Conservation (phyloP, 2,113 vertebrate species). For the Rhinopomastus cyanomelas region DNA sequence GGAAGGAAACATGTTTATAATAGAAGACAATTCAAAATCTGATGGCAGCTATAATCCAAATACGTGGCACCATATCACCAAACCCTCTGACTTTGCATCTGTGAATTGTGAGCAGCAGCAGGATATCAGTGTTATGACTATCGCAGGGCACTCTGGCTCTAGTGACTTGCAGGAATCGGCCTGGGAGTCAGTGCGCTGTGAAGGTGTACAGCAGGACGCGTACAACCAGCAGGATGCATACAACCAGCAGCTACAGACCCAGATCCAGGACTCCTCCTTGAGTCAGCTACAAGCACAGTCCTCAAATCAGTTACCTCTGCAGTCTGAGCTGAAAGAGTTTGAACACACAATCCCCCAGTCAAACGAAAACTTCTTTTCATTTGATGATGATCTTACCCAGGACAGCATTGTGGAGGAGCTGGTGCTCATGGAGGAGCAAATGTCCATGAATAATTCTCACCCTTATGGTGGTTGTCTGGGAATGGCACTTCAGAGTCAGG, state of each 20-base stretch:
- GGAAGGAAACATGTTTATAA: conserved; percentile 80
- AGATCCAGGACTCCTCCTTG: conserved; percentile 81
- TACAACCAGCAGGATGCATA: conserved; percentile 80
- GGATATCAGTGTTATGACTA: conserved; percentile 69
- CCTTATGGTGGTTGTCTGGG: conserved; percentile 82
- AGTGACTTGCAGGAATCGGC: conserved; percentile 82
- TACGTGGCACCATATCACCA: conserved; percentile 79
- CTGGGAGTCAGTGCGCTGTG: conserved; percentile 77
- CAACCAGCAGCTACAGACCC: conserved; percentile 79
- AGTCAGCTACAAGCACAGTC: conserved; percentile 77
- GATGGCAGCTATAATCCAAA: conserved; percentile 79
- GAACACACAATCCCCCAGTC: conserved; percentile 83
- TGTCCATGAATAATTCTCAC: conserved; percentile 89
- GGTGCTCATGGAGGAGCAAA: conserved; percentile 98
- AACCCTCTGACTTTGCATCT: conserved; percentile 75
- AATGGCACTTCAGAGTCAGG: conserved; percentile 79
- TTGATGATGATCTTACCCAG: conserved; percentile 97
- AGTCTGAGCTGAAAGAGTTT: conserved; percentile 87
- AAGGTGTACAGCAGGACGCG: conserved; percentile 75
- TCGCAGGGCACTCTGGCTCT: conserved; percentile 73
- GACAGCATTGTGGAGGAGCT: conserved; percentile 99
- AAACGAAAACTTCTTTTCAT: conserved; percentile 89
- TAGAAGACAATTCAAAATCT: conserved; percentile 77
- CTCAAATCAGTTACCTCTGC: conserved; percentile 82
- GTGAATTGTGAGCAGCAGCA: conserved; percentile 71